phyloP scores from a whole-genome alignment of 2,113 vertebrate species.

The Charina bottae region DNA sequence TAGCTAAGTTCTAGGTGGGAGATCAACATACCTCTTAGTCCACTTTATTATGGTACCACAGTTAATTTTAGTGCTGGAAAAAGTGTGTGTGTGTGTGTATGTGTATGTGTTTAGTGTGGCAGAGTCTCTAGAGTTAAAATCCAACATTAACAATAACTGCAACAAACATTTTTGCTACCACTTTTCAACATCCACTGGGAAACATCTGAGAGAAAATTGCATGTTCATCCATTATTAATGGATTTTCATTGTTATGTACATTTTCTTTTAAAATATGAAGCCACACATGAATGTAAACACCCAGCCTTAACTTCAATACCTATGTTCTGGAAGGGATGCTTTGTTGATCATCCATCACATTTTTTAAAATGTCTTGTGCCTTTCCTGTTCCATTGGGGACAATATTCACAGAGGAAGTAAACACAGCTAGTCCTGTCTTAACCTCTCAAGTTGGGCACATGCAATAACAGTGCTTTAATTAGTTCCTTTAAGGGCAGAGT shows the following conservation, averaged over 20 bases:
- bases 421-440: not conserved
- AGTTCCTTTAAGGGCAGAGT: not conserved
- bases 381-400: not conserved
- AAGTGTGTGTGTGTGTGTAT: not conserved
- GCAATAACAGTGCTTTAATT: not conserved
- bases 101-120: not conserved
- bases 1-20: not conserved
- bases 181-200: not conserved
- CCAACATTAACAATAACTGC: not conserved
- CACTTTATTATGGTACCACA: not conserved
- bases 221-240: not conserved
- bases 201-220: not conserved
- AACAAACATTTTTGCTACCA: not conserved
- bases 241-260: not conserved
- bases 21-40: not conserved
- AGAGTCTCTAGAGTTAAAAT: not conserved
- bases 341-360: not conserved
- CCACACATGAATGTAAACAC: not conserved
- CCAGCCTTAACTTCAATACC: not conserved
- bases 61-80: not conserved
- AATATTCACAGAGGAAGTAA: not conserved
- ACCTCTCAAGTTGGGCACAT: not conserved
- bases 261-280: not conserved
- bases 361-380: not conserved
- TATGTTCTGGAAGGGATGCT: not conserved